Evolutionary conservation across 1,140 invertebrate genomes (phyloP).

Genomic region (Drosophila guanche): DNA sequence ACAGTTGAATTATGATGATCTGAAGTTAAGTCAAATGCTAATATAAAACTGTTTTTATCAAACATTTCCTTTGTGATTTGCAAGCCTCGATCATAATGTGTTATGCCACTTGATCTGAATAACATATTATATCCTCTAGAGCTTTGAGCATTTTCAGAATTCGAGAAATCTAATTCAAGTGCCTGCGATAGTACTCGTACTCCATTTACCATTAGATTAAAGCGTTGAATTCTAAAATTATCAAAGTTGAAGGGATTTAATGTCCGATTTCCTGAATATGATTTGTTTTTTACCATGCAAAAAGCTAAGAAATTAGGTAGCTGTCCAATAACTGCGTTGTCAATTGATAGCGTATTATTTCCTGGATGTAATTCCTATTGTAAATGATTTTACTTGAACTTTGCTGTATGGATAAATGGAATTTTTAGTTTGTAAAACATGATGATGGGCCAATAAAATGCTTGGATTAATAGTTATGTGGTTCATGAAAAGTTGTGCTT

Average conservation of each 20-base stretch:
- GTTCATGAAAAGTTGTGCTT: constrained; percentile 10
- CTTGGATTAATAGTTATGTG: constrained; percentile 2
- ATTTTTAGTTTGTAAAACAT: constrained; percentile 11
- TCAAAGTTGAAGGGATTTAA: too few relatives aligned
- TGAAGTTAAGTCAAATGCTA: too few relatives aligned
- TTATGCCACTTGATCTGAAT: too few relatives aligned
- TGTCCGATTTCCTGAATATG: neutral
- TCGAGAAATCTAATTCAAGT: constrained; percentile 1
- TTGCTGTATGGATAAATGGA: neutral
- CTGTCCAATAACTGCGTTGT: neutral
- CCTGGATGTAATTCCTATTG: constrained; percentile 9
- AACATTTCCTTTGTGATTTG: constrained; percentile 1
- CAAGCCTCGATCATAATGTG: neutral
- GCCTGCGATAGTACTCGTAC: neutral
- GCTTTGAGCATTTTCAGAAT: neutral
- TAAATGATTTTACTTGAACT: constrained; percentile 8
- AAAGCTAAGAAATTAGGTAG: neutral
- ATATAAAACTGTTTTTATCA: too few relatives aligned
- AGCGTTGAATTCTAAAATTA: too few relatives aligned
- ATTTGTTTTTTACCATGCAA: neutral
- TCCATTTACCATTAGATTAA: constrained; percentile 5
- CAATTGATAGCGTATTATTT: constrained; percentile 2
- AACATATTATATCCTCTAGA: too few relatives aligned
- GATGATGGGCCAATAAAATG: constrained; percentile 1
- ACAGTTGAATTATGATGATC: neutral